Conservation (phyloP, 2,888 invertebrate species). For the Allolobophora icterica region DNA sequence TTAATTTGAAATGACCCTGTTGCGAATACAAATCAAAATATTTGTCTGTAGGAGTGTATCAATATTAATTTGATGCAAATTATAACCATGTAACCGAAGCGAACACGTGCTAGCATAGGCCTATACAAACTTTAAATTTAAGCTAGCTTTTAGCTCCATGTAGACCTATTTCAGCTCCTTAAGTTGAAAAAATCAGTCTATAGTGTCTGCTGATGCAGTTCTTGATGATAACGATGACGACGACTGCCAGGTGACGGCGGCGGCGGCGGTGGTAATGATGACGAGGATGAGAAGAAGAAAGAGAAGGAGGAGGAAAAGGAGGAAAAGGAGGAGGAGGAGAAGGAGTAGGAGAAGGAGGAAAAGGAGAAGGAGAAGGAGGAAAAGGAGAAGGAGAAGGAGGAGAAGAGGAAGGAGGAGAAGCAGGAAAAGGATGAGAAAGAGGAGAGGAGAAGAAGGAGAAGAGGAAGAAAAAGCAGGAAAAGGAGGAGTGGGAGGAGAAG, state of each 20-base stretch:
- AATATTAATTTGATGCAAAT: not conserved
- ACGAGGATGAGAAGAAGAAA: not conserved
- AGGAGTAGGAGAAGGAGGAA: not conserved
- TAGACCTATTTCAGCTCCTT: not conserved
- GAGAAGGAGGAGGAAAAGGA: too few relatives aligned
- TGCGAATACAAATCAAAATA: not conserved
- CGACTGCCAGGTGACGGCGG: not conserved
- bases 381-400: too few relatives aligned
- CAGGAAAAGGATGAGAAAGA: too few relatives aligned
- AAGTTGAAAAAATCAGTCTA: not conserved
- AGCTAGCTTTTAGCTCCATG: too few relatives aligned
- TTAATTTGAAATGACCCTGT: not conserved
- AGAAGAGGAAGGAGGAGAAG: too few relatives aligned
- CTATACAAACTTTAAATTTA: too few relatives aligned
- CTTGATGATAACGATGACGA: not conserved
- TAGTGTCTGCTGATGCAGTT: not conserved
- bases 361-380: not conserved
- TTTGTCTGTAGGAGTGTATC: not conserved
- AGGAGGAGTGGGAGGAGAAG: too few relatives aligned
- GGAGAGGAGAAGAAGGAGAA: too few relatives aligned
- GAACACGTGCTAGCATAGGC: not conserved
- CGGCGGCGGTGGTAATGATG: not conserved
- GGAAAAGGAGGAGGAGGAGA: not conserved
- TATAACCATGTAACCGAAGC: not conserved
- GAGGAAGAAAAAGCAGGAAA: too few relatives aligned